phyloP scores from a whole-genome alignment of 2,113 vertebrate genomes.

The Lynx canadensis region DNA sequence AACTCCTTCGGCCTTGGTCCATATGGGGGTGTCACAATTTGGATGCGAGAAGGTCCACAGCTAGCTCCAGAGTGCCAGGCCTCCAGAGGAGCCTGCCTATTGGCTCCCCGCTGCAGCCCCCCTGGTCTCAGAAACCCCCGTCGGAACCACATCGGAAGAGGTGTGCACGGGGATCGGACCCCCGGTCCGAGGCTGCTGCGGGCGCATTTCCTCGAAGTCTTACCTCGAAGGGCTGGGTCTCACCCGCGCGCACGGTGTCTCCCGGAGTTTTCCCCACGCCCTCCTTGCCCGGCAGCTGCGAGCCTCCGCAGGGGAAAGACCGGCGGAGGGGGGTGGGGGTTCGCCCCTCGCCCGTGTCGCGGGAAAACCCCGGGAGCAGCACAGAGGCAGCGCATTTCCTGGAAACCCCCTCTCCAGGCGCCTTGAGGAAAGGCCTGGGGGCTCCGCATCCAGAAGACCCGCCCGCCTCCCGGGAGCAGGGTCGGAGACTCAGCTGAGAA shows the following conservation, averaged over 20 bases:
- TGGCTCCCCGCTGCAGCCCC: background rate
- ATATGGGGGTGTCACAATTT: background rate
- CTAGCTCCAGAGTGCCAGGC: background rate
- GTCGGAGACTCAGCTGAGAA: background rate
- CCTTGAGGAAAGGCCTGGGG: conserved; percentile 36
- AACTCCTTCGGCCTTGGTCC: background rate
- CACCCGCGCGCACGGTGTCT: conserved; percentile 10
- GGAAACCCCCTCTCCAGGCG: conserved; percentile 63
- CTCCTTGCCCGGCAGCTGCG: background rate
- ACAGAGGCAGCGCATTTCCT: conserved; percentile 48
- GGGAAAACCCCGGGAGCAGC: conserved; percentile 55
- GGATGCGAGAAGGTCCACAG: background rate
- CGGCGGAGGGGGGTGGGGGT: background rate
- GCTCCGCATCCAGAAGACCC: background rate
- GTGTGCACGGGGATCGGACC: background rate
- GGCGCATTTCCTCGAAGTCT: conserved; percentile 75
- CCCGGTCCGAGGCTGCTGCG: background rate
- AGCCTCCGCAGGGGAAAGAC: conserved; percentile 35
- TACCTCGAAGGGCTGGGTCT: conserved; percentile 68
- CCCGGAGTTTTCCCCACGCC: conserved; percentile 44
- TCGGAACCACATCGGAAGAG: background rate
- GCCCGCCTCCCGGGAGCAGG: background rate
- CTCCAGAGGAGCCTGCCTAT: background rate
- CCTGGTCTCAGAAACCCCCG: background rate
- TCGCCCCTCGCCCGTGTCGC: background rate